A percentile compares a stretch with the other conserved stretches of the same genome.
phyloP scores from a whole-genome alignment of 2,888 invertebrate genomes.

The Trilocha varians region DNA sequence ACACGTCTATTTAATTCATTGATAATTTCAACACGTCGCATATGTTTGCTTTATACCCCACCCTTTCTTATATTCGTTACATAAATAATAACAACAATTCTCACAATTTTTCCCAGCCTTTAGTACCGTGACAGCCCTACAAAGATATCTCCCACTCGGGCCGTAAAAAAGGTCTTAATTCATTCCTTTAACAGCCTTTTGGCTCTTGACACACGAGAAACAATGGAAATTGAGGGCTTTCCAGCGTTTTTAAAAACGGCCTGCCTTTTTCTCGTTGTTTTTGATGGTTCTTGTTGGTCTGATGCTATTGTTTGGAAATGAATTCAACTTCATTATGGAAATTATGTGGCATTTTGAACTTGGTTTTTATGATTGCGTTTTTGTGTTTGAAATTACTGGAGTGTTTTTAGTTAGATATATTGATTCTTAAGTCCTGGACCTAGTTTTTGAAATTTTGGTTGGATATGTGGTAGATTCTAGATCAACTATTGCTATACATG shows the following conservation, averaged over 20 bases:
- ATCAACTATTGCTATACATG: too few relatives aligned
- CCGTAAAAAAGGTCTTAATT: conserved; percentile 4
- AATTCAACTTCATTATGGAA: neutral
- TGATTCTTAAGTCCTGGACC: too few relatives aligned
- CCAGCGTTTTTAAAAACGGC: neutral
- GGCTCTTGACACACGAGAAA: conserved; percentile 2
- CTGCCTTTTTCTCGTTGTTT: neutral
- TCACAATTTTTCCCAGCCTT: neutral
- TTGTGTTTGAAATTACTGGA: too few relatives aligned
- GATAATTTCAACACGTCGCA: too few relatives aligned
- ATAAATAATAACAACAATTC: too few relatives aligned
- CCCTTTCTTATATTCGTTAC: too few relatives aligned
- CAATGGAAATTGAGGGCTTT: conserved; percentile 3
- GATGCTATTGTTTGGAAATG: neutral
- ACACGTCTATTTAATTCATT: too few relatives aligned
- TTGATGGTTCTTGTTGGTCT: neutral
- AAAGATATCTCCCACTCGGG: neutral
- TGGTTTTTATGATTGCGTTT: too few relatives aligned
- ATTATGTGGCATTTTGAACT: neutral
- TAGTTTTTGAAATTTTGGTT: too few relatives aligned
- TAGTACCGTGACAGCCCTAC: neutral
- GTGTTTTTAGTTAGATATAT: too few relatives aligned
- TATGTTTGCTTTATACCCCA: too few relatives aligned
- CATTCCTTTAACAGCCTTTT: conserved; percentile 4
- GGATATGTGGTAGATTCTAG: too few relatives aligned